phyloP scores from a whole-genome alignment of 2,888 invertebrate species.

The Campoletis raptor region DNA sequence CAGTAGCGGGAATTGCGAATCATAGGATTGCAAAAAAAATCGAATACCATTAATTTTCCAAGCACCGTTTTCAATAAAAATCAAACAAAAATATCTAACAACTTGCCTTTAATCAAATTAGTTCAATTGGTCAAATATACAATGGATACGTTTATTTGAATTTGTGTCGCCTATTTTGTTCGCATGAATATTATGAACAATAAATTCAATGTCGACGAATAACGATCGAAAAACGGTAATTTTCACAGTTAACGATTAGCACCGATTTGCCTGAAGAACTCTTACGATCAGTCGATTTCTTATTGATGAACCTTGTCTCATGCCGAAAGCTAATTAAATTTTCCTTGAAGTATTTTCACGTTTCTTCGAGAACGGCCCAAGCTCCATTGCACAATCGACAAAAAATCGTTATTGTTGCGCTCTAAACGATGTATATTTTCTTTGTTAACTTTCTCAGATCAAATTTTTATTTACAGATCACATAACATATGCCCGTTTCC shows the following conservation, averaged over 20 bases:
- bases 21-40: not conserved
- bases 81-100: not conserved
- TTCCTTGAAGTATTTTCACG: not conserved
- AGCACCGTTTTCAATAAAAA: not conserved
- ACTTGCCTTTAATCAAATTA: not conserved
- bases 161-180: not conserved
- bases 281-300: not conserved
- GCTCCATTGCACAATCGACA: not conserved
- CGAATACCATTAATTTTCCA: not conserved
- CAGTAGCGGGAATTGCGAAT: not conserved
- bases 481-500: not conserved
- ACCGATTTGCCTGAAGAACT: not conserved
- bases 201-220: not conserved
- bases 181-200: not conserved
- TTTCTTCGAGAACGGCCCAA: not conserved
- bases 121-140: not conserved
- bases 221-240: not conserved
- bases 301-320: not conserved
- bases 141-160: not conserved
- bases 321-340: not conserved
- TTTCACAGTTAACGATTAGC: not conserved
- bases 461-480: not conserved
- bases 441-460: not conserved
- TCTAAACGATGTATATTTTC: not conserved
- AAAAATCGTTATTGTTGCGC: not conserved